A percentile compares a stretch with the other conserved stretches of the same genome.
Evolutionary conservation across 1,140 invertebrate species (phyloP).

Genomic region (Ceratina japonica): DNA sequence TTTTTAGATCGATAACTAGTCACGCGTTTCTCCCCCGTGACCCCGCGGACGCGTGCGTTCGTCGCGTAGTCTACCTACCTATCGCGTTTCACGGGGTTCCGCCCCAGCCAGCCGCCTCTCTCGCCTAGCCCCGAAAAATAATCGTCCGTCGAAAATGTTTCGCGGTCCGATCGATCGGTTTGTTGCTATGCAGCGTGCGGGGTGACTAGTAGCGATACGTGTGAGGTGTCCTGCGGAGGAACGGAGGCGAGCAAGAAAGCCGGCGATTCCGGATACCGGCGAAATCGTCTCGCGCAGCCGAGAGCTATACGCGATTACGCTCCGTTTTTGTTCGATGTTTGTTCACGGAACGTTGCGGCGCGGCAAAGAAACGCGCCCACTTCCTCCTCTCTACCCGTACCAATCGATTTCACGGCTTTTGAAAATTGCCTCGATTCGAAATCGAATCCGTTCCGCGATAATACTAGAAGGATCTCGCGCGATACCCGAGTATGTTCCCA

Average conservation of each 20-base stretch:
- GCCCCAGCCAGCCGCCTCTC: not conserved
- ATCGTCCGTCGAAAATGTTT: conserved; percentile 38
- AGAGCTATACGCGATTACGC: not conserved
- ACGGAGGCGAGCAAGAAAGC: conserved; percentile 2
- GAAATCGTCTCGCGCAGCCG: not conserved
- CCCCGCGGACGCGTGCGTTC: not conserved
- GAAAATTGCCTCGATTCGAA: conserved; percentile 2
- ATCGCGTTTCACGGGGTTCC: conserved; percentile 5
- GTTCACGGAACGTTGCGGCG: conserved; percentile 18
- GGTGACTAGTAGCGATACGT: not conserved
- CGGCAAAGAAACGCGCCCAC: conserved; percentile 31
- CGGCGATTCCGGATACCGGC: not conserved
- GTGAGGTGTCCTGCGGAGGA: not conserved
- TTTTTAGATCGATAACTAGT: conserved; percentile 56
- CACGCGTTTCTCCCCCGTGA: conserved; percentile 5
- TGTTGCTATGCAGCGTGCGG: conserved; percentile 58
- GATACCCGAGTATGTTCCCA: not conserved
- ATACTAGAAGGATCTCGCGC: too few species aligned
- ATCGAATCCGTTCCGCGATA: too few species aligned
- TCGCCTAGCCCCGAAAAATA: conserved; percentile 9
- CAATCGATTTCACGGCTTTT: conserved; percentile 32
- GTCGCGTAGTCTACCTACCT: not conserved
- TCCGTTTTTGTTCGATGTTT: conserved; percentile 22
- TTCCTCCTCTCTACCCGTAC: conserved; percentile 2
- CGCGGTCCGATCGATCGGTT: conserved; percentile 52